Conservation (phyloP, 2,888 invertebrate species). For the Ferdinandea cuprea region DNA sequence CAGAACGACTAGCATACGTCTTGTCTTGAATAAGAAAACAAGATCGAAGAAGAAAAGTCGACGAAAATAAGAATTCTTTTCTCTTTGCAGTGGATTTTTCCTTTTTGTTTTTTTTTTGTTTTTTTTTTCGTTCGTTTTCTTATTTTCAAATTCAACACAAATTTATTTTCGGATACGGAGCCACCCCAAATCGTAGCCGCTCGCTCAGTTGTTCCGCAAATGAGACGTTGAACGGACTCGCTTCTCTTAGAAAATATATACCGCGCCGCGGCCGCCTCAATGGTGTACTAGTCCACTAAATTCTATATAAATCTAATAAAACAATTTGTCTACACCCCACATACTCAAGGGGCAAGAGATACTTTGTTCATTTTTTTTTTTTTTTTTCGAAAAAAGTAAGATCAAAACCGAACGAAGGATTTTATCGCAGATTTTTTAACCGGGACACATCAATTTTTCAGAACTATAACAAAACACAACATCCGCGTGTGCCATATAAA, state of each 20-base stretch:
- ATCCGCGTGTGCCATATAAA: not conserved
- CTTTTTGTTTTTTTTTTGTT: conserved; percentile 18
- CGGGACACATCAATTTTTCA: not conserved
- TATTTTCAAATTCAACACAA: conserved; percentile 60
- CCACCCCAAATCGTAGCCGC: conserved; percentile 69
- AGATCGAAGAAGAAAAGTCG: conserved; percentile 74
- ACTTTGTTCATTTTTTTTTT: too few relatives aligned
- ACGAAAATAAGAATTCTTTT: conserved; percentile 74
- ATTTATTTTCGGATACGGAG: conserved; percentile 73
- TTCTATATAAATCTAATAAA: conserved; percentile 7
- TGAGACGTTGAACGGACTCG: conserved; percentile 76
- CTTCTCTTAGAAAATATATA: conserved; percentile 43
- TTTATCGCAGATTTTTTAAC: not conserved
- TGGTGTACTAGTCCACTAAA: conserved; percentile 8
- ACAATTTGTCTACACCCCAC: conserved; percentile 16
- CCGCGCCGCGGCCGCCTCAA: conserved; percentile 53
- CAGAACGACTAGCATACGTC: conserved; percentile 62
- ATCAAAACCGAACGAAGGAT: conserved; percentile 7
- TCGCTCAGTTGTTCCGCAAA: conserved; percentile 76
- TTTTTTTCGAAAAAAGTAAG: too few relatives aligned
- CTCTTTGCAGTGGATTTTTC: conserved; percentile 57
- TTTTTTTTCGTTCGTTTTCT: conserved; percentile 25
- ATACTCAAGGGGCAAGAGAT: not conserved
- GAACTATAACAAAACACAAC: conserved; percentile 13
- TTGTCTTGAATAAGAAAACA: conserved; percentile 73